Evolutionary conservation across 35 echinoderm and acorn worm genomes (phyloP).

Genomic region (Apostichopus californicus): DNA sequence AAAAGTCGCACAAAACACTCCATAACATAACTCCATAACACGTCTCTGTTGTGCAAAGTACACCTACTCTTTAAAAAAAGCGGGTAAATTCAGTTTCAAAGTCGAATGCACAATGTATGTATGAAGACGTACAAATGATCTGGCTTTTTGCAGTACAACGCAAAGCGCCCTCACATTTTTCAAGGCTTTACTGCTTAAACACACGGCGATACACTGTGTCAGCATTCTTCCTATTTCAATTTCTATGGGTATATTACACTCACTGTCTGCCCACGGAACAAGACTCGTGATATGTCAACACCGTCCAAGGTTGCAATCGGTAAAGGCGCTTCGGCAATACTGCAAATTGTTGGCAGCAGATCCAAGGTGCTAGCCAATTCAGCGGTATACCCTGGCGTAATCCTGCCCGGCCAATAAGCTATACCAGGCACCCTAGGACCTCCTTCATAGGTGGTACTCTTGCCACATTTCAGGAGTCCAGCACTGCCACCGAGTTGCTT

Average conservation of each 20-base stretch:
- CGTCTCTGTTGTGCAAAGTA: too few relatives aligned
- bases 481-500: slow-evolving; percentile 55
- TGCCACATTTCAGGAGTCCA: slow-evolving; percentile 75
- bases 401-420: slow-evolving; percentile 61
- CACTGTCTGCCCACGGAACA: slow-evolving; percentile 36
- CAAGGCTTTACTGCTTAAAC: too few relatives aligned
- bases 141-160: neutral
- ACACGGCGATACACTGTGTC: too few relatives aligned
- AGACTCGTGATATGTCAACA: slow-evolving; percentile 56
- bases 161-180: too few relatives aligned
- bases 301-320: slow-evolving; percentile 66
- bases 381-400: slow-evolving; percentile 53
- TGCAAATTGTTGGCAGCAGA: slow-evolving; percentile 63
- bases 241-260: neutral
- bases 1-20: too few relatives aligned
- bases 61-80: too few relatives aligned
- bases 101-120: too few relatives aligned
- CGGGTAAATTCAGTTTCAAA: too few relatives aligned
- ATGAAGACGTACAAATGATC: too few relatives aligned
- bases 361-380: slow-evolving; percentile 59
- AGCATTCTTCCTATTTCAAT: too few relatives aligned
- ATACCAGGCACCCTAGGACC: slow-evolving; percentile 66
- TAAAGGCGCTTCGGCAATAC: slow-evolving; percentile 48
- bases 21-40: too few relatives aligned
- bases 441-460: slow-evolving; percentile 76